Conservation (phyloP, 2,113 vertebrate genomes). For the Girardinichthys multiradiatus region DNA sequence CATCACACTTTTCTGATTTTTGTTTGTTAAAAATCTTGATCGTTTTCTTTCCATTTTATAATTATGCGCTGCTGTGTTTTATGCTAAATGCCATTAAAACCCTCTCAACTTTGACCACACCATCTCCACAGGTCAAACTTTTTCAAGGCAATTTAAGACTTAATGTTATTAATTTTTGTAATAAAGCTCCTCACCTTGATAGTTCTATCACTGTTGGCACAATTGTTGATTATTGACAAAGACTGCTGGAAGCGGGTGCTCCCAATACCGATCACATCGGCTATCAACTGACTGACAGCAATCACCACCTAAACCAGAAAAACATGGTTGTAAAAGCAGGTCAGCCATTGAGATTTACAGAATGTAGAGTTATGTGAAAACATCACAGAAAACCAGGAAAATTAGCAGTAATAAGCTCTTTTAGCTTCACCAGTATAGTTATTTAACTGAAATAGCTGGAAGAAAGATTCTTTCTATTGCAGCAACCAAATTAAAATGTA, state of each 20-base stretch:
- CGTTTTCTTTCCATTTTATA: background rate
- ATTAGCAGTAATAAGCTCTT: too few species aligned
- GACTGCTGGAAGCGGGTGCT: conserved; percentile 98
- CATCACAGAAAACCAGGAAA: background rate
- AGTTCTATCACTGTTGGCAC: conserved; percentile 94
- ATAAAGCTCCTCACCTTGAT: conserved; percentile 86
- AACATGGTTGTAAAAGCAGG: background rate
- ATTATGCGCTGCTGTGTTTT: too few species aligned
- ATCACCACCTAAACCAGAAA: conserved; percentile 89
- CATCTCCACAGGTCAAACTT: too few species aligned
- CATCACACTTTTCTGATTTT: background rate
- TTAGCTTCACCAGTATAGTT: too few species aligned
- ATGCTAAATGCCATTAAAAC: too few species aligned
- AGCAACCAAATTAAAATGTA: background rate
- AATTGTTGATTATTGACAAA: conserved; percentile 98
- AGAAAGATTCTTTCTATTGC: too few species aligned
- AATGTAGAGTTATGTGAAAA: background rate
- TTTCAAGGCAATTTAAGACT: background rate
- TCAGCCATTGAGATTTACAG: background rate
- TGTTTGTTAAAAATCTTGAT: background rate
- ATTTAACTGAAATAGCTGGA: too few species aligned
- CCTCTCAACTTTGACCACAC: background rate
- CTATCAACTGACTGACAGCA: conserved; percentile 97
- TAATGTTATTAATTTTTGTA: background rate
- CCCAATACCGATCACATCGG: conserved; percentile 96